Base-by-base conservation (phyloP, 2,113 vertebrate species). In the Hipposideros armiger region DNA sequence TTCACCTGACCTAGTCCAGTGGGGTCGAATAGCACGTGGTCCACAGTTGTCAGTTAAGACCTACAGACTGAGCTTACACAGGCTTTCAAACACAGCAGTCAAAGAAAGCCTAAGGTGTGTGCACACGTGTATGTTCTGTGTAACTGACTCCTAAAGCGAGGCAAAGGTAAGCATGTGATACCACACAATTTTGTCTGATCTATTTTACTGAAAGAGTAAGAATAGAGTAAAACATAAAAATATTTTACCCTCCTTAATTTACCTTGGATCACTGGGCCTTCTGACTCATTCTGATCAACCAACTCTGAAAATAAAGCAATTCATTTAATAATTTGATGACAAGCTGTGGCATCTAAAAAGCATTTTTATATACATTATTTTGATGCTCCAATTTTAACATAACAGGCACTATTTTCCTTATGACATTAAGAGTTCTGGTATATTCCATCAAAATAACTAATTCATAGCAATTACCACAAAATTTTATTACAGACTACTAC, bases 191-290 rank as follows among this genome's bases (percentile, higher is more conserved):
- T 11, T 22, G 47, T 40, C 62, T 22, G 15, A 56, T 26, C 28
- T 6, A 19, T 50, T 50, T 45, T 47, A 58, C 3, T 13, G 7
- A 4, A 1, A 60, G 58, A 40, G 28, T 3, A 67, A 85, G 70
- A n/a, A 15, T 58, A 32, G 36, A 36, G 36, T 36, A 36, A 36
- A 36, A 36, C 36, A 36, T 36, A 36, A 36, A 36, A 36, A 7
- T 16, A 16, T 56, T 78, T 45, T 9, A 80, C 45, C 40, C 11
- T 7, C 87, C 40, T 87, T 36, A 40, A 22, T 97, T 87, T 94
- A 98, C 98, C 98, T 98, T 98, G 90, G n/a, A 84, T 95, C 45
- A 66, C 96, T 24, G 98, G 90, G 13, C 97, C 96, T 95, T 97
- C 98, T 9, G 97, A 96, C 96, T 98, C 98, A 40, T 13, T 88